A percentile compares a stretch with the other conserved stretches of the same genome.
phyloP scores from a whole-genome alignment of 2,113 vertebrate genomes.

The Hemibagrus wyckioides region DNA sequence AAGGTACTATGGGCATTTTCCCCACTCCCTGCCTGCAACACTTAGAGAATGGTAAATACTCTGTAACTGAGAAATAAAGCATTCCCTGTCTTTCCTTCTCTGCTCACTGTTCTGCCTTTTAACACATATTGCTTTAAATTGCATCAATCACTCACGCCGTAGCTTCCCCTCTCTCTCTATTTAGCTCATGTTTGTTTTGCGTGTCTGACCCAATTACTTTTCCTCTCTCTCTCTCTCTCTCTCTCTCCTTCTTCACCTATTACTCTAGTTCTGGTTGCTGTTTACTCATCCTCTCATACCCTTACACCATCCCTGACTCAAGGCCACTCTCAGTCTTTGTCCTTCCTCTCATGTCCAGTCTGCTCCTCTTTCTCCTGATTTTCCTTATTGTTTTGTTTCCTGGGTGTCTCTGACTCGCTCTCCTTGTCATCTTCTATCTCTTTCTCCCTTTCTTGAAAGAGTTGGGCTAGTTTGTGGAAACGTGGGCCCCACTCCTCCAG shows the following conservation, averaged over 20 bases:
- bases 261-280: slow-evolving; percentile 5
- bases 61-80: slow-evolving; percentile 59
- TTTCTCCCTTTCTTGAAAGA: slow-evolving; percentile 78
- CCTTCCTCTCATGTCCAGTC: slow-evolving; percentile 52
- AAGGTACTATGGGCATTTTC: slow-evolving; percentile 61
- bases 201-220: slow-evolving; percentile 72
- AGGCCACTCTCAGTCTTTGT: slow-evolving; percentile 55
- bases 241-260: slow-evolving; percentile 58
- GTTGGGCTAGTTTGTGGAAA: slow-evolving; percentile 84
- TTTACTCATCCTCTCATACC: slow-evolving; percentile 1
- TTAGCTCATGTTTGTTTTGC: slow-evolving; percentile 31
- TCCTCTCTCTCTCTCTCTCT: slow-evolving; percentile 69
- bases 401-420: slow-evolving; percentile 37
- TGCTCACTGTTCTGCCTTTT: slow-evolving; percentile 71
- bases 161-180: slow-evolving; percentile 37
- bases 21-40: slow-evolving; percentile 64
- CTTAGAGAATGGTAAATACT: slow-evolving; percentile 70
- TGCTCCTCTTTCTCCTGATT: slow-evolving; percentile 60
- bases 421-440: slow-evolving; percentile 64
- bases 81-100: slow-evolving; percentile 66
- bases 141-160: slow-evolving; percentile 74
- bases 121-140: slow-evolving; percentile 82
- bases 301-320: slow-evolving; percentile 32
- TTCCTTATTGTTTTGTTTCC: slow-evolving; percentile 48
- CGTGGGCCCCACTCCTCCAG: slow-evolving; percentile 85